Evolutionary conservation across 1,140 invertebrate genomes (phyloP).

Genomic region (Gryllus bimaculatus): DNA sequence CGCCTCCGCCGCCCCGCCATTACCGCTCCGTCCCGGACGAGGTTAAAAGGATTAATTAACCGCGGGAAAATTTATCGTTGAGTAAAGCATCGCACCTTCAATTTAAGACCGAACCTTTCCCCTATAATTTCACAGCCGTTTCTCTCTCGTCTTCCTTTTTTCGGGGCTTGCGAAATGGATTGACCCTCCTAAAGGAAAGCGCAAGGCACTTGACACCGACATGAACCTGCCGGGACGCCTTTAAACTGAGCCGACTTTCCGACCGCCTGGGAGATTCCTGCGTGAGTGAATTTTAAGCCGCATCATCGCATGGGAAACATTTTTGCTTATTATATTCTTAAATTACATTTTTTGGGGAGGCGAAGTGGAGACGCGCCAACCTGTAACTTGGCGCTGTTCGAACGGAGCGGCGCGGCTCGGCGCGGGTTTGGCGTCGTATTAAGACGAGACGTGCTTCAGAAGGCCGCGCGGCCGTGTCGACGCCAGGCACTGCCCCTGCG

Average conservation of each 20-base stretch:
- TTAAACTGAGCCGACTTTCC: neutral
- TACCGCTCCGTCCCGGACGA: neutral
- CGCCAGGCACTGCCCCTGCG: too few relatives aligned
- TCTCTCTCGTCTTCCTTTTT: neutral
- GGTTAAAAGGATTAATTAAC: conserved; percentile 5
- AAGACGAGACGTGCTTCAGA: too few relatives aligned
- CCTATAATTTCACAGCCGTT: conserved; percentile 4
- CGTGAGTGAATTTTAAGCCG: neutral
- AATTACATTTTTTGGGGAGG: neutral
- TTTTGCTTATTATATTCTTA: neutral
- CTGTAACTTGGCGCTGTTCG: neutral
- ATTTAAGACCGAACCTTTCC: conserved; percentile 4
- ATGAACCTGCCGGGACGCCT: neutral
- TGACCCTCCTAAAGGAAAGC: conserved; percentile 3
- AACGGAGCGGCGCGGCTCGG: too few relatives aligned
- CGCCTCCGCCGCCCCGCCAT: neutral
- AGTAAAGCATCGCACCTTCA: conserved; percentile 3
- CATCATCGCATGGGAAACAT: neutral
- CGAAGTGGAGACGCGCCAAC: neutral
- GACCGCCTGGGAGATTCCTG: neutral
- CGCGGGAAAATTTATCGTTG: conserved; percentile 1
- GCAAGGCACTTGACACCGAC: neutral
- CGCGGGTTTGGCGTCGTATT: too few relatives aligned
- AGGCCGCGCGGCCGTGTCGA: too few relatives aligned
- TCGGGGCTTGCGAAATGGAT: neutral